Base-by-base conservation (phyloP, 2,888 invertebrate genomes). In the Lycia hirtaria region DNA sequence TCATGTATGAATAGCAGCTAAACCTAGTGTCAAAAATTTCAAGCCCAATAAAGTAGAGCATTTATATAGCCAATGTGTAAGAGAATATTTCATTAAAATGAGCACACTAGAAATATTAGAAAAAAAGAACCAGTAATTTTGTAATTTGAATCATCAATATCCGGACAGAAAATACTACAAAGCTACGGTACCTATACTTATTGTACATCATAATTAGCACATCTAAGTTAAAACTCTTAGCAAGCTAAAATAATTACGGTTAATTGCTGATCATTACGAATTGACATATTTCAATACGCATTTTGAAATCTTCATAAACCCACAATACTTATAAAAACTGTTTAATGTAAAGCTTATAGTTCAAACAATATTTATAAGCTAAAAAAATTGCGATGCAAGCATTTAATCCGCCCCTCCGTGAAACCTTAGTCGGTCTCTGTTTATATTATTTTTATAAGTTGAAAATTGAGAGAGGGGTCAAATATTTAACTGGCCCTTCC, bases 351-450 rank as follows among this genome's bases (percentile, higher is more conserved):
- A 56, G 40, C 28, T 49, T 35, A 10, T 30, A 22, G 5, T 48
- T 52, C 52, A 58, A 58, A 58, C 57, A 58, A 58, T 52, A 38
- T 43, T 52, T 53, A 49, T 58, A 58, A 49, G 52, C 47, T n/a
- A n/a, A n/a, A n/a, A n/a, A n/a, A n/a, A n/a, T n/a, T n/a, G n/a
- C n/a, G n/a, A n/a, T n/a, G n/a, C n/a, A n/a, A n/a, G n/a, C n/a
- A n/a, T n/a, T n/a, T n/a, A n/a, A n/a, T n/a, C n/a, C n/a, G n/a
- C n/a, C n/a, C n/a, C n/a, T n/a, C n/a, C n/a, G n/a, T n/a, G n/a
- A n/a, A n/a, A n/a, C n/a, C n/a, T n/a, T n/a, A n/a, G n/a, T n/a
- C n/a, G n/a, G n/a, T n/a, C n/a, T n/a, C n/a, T n/a, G 5, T 48
- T 52, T 48, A 58, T 53, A 58, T 52, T 53, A 58, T 52, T 32